These are phyloP conservation scores for Panzeria rudis DNA, from an alignment of 2,888 invertebrate species.

Conservation along the genomic window DNA sequence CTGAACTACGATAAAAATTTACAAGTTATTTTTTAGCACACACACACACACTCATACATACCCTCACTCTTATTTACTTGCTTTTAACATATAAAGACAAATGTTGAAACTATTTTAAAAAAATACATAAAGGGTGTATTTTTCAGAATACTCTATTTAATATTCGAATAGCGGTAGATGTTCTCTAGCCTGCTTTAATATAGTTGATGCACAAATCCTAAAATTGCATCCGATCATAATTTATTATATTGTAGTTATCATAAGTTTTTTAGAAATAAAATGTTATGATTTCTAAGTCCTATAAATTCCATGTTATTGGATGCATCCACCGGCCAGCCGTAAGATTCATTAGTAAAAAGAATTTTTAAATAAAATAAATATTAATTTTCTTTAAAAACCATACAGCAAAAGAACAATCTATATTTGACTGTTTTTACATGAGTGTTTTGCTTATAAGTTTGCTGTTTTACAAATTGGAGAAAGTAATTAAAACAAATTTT, in stretches of 20 bases:
- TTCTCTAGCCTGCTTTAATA: too few species aligned
- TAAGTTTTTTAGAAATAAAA: too few species aligned
- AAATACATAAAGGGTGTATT: background rate
- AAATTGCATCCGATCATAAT: too few species aligned
- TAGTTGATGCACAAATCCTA: too few species aligned
- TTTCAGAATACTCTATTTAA: background rate
- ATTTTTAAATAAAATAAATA: background rate
- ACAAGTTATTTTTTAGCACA: slow-evolving; percentile 31
- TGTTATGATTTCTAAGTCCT: too few species aligned
- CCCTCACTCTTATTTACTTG: background rate
- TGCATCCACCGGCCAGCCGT: too few species aligned
- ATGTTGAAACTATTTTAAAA: background rate
- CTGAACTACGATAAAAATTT: slow-evolving; percentile 55
- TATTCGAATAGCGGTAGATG: too few species aligned
- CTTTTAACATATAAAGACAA: background rate
- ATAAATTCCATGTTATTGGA: too few species aligned
- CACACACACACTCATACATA: background rate
- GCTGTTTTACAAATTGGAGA: slow-evolving; percentile 2
- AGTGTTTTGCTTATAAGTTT: background rate
- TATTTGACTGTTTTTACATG: background rate
- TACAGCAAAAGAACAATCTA: background rate
- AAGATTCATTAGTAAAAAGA: background rate
- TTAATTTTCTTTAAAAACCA: background rate
- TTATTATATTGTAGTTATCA: too few species aligned
- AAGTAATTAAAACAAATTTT: slow-evolving; percentile 53